phyloP scores from a whole-genome alignment of 2,888 invertebrate genomes.

The Philopedon plagiatum region DNA sequence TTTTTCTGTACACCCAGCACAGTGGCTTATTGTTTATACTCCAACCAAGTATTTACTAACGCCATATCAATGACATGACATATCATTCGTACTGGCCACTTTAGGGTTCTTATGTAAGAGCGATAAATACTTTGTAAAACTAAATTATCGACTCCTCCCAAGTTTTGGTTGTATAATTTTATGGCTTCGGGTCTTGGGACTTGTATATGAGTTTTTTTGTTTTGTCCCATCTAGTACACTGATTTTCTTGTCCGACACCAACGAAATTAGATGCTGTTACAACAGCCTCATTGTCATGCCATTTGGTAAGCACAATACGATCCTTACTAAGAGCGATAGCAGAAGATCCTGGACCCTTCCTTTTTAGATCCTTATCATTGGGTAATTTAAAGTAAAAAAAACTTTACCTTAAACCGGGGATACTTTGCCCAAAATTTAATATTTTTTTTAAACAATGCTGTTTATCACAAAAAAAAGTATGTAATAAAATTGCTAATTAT shows the following conservation, averaged over 20 bases:
- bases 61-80: not conserved
- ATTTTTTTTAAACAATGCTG: no score
- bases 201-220: not conserved
- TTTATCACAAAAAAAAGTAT: no score
- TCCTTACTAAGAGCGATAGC: not conserved
- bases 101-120: not conserved
- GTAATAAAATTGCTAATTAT: no score
- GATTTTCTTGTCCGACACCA: not conserved
- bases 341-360: not conserved
- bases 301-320: not conserved
- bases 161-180: not conserved
- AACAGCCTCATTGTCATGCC: conserved; percentile 10
- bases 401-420: no score
- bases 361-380: conserved; percentile 8
- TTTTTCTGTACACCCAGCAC: not conserved
- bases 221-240: conserved; percentile 7
- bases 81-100: no score
- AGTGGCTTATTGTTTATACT: not conserved
- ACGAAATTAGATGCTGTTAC: conserved; percentile 6
- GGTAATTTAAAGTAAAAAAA: not conserved
- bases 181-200: conserved; percentile 13
- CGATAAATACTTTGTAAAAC: not conserved
- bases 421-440: no score
- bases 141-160: conserved; percentile 8
- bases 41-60: not conserved